Evolutionary conservation across 2,797 vertebrate genomes (phyloP).

Genomic region (Ctenosaura bakeri): DNA sequence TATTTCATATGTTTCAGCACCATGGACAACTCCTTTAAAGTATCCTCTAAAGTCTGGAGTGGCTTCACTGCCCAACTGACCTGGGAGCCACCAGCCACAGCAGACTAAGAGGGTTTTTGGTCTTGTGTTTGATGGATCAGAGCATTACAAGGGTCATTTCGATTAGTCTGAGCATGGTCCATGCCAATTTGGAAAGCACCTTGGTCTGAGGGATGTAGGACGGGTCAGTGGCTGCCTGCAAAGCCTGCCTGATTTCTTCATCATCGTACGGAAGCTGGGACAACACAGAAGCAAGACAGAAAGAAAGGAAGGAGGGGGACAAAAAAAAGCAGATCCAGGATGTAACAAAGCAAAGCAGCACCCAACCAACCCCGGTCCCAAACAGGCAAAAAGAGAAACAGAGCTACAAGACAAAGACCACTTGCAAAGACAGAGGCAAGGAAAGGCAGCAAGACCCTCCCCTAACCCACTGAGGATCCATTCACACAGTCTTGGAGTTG

Average conservation of each 20-base stretch:
- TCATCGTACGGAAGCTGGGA: conserved; percentile 81
- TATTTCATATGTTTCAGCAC: no score
- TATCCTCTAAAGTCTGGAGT: no score
- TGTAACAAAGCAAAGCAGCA: background rate
- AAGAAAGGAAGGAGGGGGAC: background rate
- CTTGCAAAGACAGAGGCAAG: background rate
- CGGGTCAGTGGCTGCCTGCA: conserved; percentile 84
- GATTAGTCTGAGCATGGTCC: background rate
- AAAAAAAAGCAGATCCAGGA: background rate
- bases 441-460: background rate
- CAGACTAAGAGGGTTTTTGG: background rate
- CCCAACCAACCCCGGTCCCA: background rate
- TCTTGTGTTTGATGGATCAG: no score
- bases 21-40: no score
- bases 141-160: background rate
- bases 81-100: no score
- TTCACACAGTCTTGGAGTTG: background rate
- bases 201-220: conserved; percentile 82
- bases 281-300: conserved; percentile 1
- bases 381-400: background rate
- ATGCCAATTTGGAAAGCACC: conserved; percentile 70
- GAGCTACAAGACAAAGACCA: background rate
- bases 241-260: conserved; percentile 83
- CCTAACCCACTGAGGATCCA: background rate
- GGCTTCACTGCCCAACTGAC: no score